phyloP scores from a whole-genome alignment of 2,113 vertebrate species.

The Colinus virginianus region DNA sequence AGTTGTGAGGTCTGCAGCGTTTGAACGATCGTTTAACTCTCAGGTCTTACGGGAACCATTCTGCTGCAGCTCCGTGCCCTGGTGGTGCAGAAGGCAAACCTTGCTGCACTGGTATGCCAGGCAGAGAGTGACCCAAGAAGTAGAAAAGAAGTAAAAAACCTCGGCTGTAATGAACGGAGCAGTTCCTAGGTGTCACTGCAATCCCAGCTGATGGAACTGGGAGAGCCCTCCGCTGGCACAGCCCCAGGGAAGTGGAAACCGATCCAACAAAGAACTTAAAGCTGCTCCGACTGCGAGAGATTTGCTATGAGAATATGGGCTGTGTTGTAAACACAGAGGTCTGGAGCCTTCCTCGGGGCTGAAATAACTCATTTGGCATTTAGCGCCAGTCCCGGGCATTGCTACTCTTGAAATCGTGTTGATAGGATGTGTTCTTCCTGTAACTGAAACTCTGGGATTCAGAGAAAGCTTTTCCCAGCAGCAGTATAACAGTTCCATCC shows the following conservation, averaged over 20 bases:
- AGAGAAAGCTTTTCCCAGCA: neutral
- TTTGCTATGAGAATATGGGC: neutral
- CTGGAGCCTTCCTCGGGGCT: neutral
- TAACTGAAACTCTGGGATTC: neutral
- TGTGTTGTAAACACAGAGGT: neutral
- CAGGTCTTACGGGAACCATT: neutral
- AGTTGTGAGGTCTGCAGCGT: neutral
- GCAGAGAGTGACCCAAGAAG: fast-evolving
- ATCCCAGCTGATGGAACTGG: neutral
- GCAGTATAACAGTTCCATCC: neutral
- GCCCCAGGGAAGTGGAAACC: fast-evolving
- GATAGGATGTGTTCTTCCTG: neutral
- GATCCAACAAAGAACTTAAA: neutral
- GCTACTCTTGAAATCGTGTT: neutral
- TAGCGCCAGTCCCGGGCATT: neutral
- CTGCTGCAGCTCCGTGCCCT: neutral
- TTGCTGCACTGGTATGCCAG: neutral
- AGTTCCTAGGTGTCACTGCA: constrained; percentile 67
- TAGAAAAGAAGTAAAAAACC: neutral
- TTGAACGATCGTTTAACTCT: neutral
- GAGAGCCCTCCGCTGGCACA: neutral
- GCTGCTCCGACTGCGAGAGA: neutral
- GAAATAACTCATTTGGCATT: neutral
- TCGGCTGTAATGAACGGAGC: neutral
- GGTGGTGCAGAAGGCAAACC: neutral